Percentiles rank a stretch among this genome's conserved stretches.
Conservation (phyloP, 2,113 vertebrate genomes). For the Lamprologus tigripictilis region DNA sequence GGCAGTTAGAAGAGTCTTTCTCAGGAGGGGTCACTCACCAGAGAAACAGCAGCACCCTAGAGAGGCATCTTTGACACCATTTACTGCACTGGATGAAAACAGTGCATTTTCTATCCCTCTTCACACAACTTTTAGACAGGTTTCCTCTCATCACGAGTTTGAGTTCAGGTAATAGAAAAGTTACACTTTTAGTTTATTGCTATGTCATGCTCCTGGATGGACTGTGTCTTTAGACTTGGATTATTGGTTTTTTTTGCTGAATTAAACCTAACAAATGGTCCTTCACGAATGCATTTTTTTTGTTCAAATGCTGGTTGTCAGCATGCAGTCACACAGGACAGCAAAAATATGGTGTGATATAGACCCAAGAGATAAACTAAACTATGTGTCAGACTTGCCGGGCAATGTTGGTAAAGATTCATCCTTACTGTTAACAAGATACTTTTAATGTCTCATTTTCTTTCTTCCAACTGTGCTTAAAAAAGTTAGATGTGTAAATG, state of each 20-base stretch:
- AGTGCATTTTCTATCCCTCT: background rate
- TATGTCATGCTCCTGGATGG: background rate
- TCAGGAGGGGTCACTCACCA: background rate
- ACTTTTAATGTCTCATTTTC: background rate
- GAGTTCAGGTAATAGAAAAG: background rate
- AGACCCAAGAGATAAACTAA: background rate
- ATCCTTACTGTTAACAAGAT: background rate
- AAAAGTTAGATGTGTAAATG: background rate
- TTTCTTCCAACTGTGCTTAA: background rate
- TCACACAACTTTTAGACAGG: background rate
- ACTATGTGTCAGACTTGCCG: background rate
- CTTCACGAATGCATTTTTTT: background rate
- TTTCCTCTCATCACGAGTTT: background rate
- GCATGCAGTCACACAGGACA: background rate
- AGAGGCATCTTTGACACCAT: background rate
- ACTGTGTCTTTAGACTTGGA: background rate
- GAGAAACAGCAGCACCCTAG: background rate
- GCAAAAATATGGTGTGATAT: background rate
- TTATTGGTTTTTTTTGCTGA: background rate
- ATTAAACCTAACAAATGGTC: background rate
- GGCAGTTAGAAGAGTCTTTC: background rate
- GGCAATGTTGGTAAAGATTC: background rate
- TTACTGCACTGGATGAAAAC: background rate
- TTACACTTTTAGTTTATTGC: background rate
- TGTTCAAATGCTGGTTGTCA: background rate